Base-by-base conservation (phyloP, 2,888 invertebrate genomes). In the Folsomia candida region DNA sequence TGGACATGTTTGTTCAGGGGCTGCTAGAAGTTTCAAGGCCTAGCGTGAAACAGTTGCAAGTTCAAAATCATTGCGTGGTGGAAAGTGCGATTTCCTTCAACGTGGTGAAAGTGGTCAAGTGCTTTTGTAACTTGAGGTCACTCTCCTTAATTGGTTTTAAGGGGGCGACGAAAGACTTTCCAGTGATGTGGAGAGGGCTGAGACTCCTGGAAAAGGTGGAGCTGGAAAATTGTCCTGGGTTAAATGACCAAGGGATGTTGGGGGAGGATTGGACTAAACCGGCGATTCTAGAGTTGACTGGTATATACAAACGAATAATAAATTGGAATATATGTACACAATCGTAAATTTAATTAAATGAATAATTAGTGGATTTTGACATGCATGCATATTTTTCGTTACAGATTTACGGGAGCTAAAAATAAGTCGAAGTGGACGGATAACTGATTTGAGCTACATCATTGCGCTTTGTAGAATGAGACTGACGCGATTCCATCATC, bases 241-340 rank as follows among this genome's bases (percentile, higher is more conserved):
- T 20, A 6, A 59, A 25, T 59, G 59, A 59, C 25, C 20, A 59
- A 26, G 59, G 59, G 4, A 59, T 59, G 18, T 26, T 59, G 14
- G 59, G 59, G 14, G 59, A 59, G 25, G 26, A 59, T 59, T 59
- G 59, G 59, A 26, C 59, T 18, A 59, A 59, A 25, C 59, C 59
- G 59, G 59, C 59, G 2, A 59, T 59, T 25, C 25, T 59, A 4
- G 26, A 59, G 22, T 59, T 59, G 26, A 59, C 22, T 14, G 22
- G 59, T 59, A 59, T 22, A 25, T 20, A n/a, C 4, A 20, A 20
- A 20, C 4, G 4, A 6, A 9, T 57, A 57, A 57, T 57, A 9
- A 20, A 4, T 57, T 57, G n/a, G 24, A 57, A 9, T 37, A 37
- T 9, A 37, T 9, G 37, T 37, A 37, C 14, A 37, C 37, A 37